phyloP scores from a whole-genome alignment of 2,113 vertebrate genomes.

The Poecilia latipinna region DNA sequence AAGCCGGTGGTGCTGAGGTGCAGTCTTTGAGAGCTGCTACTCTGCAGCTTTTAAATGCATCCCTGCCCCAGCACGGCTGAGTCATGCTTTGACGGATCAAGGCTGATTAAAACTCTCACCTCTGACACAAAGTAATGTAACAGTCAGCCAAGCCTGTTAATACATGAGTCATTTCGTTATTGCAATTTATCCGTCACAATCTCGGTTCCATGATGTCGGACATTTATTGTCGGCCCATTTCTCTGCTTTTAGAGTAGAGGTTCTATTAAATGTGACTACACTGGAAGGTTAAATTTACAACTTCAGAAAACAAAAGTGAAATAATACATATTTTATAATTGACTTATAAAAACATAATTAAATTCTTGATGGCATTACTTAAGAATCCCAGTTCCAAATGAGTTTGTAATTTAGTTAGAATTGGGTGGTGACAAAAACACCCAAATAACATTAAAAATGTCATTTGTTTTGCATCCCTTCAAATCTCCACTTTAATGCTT shows the following conservation, averaged over 20 bases:
- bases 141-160: neutral
- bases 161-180: neutral
- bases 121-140: neutral
- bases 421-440: neutral
- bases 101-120: neutral
- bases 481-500: neutral
- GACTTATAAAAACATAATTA: neutral
- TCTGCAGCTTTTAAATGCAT: neutral
- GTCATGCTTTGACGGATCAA: neutral
- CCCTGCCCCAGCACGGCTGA: neutral
- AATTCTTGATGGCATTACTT: neutral
- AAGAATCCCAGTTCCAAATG: no score
- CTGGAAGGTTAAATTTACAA: neutral
- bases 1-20: neutral
- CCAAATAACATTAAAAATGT: neutral
- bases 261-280: neutral
- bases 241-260: neutral
- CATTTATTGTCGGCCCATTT: neutral
- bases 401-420: no score
- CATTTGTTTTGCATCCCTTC: no score
- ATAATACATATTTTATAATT: neutral
- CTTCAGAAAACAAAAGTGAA: neutral
- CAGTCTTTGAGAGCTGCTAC: neutral
- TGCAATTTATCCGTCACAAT: neutral
- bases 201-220: neutral